phyloP scores from a whole-genome alignment of 2,113 vertebrate genomes.

The Poeciliopsis occidentalis region DNA sequence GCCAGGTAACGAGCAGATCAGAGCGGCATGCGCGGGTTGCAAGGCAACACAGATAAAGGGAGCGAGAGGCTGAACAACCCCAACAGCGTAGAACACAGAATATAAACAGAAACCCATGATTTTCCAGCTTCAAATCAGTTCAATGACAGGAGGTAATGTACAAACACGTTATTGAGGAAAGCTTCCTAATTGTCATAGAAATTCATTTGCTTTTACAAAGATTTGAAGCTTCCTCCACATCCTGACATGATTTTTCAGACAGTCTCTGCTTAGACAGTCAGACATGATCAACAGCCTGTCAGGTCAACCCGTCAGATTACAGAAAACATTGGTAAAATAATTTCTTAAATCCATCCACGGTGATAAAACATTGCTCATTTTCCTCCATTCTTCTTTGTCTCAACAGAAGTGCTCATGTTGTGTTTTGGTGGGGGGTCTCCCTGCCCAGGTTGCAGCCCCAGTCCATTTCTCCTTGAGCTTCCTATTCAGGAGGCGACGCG shows the following conservation, averaged over 20 bases:
- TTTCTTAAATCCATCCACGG: not conserved
- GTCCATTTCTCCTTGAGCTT: slow-evolving; percentile 41
- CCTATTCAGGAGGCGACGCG: slow-evolving; percentile 40
- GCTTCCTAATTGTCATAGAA: slow-evolving; percentile 18
- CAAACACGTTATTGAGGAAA: slow-evolving; percentile 90
- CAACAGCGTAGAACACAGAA: slow-evolving; percentile 8
- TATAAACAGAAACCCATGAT: slow-evolving; percentile 31
- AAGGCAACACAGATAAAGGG: slow-evolving; percentile 94
- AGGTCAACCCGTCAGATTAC: slow-evolving; percentile 10
- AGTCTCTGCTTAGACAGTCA: slow-evolving; percentile 31
- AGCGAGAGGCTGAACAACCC: slow-evolving; percentile 12
- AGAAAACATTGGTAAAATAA: slow-evolving; percentile 58
- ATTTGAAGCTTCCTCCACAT: slow-evolving; percentile 9
- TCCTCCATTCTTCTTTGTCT: slow-evolving; percentile 20
- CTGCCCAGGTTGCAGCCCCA: slow-evolving; percentile 60
- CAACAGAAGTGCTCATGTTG: slow-evolving; percentile 46
- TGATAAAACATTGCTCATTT: not conserved
- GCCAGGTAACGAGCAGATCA: slow-evolving; percentile 86
- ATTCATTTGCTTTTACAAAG: slow-evolving; percentile 33
- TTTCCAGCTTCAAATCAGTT: slow-evolving; percentile 72
- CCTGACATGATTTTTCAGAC: slow-evolving; percentile 31
- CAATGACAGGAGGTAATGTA: slow-evolving; percentile 91
- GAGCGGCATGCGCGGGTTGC: slow-evolving; percentile 90
- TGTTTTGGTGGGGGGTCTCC: slow-evolving; percentile 55
- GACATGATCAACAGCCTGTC: slow-evolving; percentile 19